Evolutionary conservation across 2,113 vertebrate species (phyloP), one percentile per base, ranked within the genome.

Genomic region (Channa argus): DNA sequence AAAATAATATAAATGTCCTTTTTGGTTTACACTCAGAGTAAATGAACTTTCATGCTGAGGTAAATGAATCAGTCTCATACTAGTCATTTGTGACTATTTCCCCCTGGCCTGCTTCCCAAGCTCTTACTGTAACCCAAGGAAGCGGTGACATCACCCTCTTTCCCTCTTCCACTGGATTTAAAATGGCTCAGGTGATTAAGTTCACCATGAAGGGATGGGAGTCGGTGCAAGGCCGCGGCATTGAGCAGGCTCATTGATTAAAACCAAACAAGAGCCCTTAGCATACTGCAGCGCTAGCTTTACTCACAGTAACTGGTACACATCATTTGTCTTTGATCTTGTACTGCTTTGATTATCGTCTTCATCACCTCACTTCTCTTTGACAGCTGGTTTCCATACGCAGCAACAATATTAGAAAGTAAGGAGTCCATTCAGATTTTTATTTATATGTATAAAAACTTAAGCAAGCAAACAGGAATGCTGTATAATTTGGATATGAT

Each of bases 121-220:
- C 78, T 53, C 87, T 93, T 92, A 89, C 88, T 83, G 90, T 89
- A 92, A 90, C 79, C 89, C 74, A 78, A 86, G 77, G 55, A 88
- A 86, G 83, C 53, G 7, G 75, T 91, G 92, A 92, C 82, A 92
- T 92, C 90, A 91, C 80, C 78, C 73, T 77, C 84, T 78, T 80
- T 89, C 71, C 81, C 79, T 69, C 80, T 90, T 59, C 51, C 68
- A 79, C 83, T 74, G 79, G 74, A 80, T 91, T 91, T 44, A 64
- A 88, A 92, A 88, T 83, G 82, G 83, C 74, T 68, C 83, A 91
- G 88, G 90, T 91, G 89, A 91, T 93, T 91, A 91, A 87, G 74
- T 86, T 90, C 81, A 76, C 81, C 54, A 86, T 88, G 87, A 84
- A 86, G 81, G 81, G 79, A 89, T 73, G 81, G 76, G 77, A 90